phyloP scores from a whole-genome alignment of 2,113 vertebrate genomes.

The Platichthys flesus region DNA sequence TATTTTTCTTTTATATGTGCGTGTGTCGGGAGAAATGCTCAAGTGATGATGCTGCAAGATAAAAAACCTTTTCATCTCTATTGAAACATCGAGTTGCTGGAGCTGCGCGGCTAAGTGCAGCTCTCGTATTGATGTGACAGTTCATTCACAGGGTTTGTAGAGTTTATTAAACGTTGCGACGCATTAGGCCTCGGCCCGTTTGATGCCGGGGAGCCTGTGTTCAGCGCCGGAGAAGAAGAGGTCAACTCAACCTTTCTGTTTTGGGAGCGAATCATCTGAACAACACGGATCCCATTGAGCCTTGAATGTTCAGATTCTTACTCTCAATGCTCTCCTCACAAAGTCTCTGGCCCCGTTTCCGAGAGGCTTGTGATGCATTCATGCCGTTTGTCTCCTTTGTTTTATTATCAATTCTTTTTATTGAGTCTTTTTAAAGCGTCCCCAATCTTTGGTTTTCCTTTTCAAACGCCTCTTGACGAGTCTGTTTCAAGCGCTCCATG shows the following conservation, averaged over 20 bases:
- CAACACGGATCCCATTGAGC: background rate
- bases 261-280: background rate
- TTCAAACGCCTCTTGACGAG: slow-evolving; percentile 29
- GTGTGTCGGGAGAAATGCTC: slow-evolving; percentile 13
- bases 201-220: too few species aligned
- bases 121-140: slow-evolving; percentile 29
- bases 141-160: slow-evolving; percentile 12
- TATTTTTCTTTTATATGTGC: slow-evolving; percentile 25
- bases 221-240: background rate
- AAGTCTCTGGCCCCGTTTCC: background rate
- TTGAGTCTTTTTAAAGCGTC: background rate
- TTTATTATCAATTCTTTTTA: slow-evolving; percentile 27
- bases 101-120: slow-evolving; percentile 14
- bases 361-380: slow-evolving; percentile 1
- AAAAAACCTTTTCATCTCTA: slow-evolving; percentile 43
- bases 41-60: slow-evolving; percentile 27
- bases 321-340: background rate
- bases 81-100: slow-evolving; percentile 30
- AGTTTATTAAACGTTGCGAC: background rate
- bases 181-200: too few species aligned
- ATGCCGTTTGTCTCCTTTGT: slow-evolving; percentile 19
- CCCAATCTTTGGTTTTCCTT: slow-evolving; percentile 37
- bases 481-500: slow-evolving; percentile 41
- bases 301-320: background rate
- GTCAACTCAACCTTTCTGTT: background rate